A percentile compares a stretch with the other conserved stretches of the same genome.
phyloP scores from a whole-genome alignment of 2,888 invertebrate genomes.

The Caenorhabditis wallacei region DNA sequence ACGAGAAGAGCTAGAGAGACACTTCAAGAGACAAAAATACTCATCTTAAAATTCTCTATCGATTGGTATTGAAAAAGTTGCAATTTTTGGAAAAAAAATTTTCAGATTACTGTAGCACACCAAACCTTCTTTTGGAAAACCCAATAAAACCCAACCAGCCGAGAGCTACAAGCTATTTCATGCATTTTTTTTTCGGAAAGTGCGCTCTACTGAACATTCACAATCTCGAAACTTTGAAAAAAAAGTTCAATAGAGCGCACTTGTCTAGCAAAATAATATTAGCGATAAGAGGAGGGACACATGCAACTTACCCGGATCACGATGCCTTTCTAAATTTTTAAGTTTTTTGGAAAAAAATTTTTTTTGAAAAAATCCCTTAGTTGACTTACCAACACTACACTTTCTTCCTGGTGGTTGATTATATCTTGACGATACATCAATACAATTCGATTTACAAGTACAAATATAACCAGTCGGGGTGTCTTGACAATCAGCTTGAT shows the following conservation, averaged over 20 bases:
- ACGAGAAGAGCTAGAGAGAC: too few species aligned
- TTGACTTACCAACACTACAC: conserved; percentile 74
- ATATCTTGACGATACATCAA: conserved; percentile 78
- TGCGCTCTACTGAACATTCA: too few species aligned
- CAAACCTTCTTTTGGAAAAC: not conserved
- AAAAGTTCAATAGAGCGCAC: too few species aligned
- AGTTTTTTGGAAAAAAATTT: too few species aligned
- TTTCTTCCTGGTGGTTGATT: conserved; percentile 75
- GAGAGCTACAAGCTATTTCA: conserved; percentile 7
- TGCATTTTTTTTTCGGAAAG: too few species aligned
- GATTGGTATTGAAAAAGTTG: too few species aligned
- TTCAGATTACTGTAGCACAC: not conserved
- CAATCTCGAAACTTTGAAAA: too few species aligned
- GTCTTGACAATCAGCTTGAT: conserved; percentile 76
- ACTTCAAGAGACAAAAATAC: too few species aligned
- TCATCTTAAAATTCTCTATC: too few species aligned
- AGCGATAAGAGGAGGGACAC: not conserved
- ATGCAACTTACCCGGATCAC: conserved; percentile 55
- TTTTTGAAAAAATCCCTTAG: too few species aligned
- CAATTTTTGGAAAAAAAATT: too few species aligned
- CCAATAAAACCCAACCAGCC: conserved; percentile 36
- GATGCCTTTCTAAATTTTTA: conserved; percentile 43
- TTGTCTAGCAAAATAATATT: not conserved
- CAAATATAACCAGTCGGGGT: conserved; percentile 73
- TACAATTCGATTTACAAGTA: conserved; percentile 74